A percentile compares a stretch with the other conserved stretches of the same genome.
These are phyloP conservation scores for Champsocephalus esox DNA, from an alignment of 2,797 vertebrate species.

Conservation along the genomic window DNA sequence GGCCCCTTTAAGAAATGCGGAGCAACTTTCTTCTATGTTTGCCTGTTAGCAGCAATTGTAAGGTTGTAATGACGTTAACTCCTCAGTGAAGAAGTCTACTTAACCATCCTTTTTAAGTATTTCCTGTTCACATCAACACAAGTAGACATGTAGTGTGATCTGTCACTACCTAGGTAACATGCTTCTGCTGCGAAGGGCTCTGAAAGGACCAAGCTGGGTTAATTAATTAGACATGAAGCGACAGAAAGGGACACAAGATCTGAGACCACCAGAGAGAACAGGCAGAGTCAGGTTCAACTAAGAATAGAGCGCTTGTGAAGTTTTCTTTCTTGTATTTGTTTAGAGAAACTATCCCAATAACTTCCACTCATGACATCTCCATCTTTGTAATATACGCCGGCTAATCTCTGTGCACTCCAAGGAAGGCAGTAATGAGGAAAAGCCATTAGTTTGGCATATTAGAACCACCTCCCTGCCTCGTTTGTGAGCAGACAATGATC, in stretches of 20 bases:
- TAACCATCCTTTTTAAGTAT: background rate
- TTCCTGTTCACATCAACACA: constrained; percentile 7
- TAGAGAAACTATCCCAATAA: constrained; percentile 5
- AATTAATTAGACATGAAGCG: constrained; percentile 74
- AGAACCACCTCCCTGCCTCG: constrained; percentile 44
- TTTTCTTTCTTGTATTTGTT: constrained; percentile 28
- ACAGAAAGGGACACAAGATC: constrained; percentile 50
- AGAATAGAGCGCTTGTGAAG: constrained; percentile 5
- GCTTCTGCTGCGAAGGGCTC: constrained; percentile 38
- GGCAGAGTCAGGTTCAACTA: constrained; percentile 15
- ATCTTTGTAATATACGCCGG: constrained; percentile 35
- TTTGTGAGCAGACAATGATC: constrained; percentile 66
- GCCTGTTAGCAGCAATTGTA: background rate
- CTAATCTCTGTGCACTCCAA: constrained; percentile 62
- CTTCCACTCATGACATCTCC: constrained; percentile 25
- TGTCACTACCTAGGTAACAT: constrained; percentile 48
- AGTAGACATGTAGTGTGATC: constrained; percentile 8
- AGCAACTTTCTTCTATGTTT: background rate
- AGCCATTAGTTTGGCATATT: constrained; percentile 71
- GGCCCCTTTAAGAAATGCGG: background rate
- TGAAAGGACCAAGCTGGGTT: constrained; percentile 42
- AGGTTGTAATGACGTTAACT: constrained; percentile 8
- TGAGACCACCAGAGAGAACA: constrained; percentile 33
- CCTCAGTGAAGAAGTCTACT: background rate
- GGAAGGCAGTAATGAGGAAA: constrained; percentile 79